A percentile compares a stretch with the other conserved stretches of the same genome.
Conservation (phyloP, 2,888 invertebrate genomes). For the Adelphocoris suturalis region DNA sequence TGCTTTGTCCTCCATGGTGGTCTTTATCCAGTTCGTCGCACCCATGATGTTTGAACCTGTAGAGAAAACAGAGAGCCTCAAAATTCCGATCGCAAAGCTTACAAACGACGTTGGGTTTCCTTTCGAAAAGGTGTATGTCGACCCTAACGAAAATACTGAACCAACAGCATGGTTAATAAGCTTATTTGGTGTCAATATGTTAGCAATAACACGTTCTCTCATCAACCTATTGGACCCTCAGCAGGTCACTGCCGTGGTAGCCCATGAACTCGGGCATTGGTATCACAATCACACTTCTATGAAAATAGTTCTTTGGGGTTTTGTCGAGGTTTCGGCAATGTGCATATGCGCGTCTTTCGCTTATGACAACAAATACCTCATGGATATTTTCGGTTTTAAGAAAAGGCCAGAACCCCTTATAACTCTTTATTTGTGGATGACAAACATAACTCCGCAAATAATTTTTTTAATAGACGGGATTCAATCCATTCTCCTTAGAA, state of each 20-base stretch:
- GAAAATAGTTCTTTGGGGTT: background rate
- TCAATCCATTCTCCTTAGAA: background rate
- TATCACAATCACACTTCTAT: background rate
- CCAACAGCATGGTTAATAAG: background rate
- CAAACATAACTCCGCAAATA: background rate
- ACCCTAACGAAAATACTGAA: background rate
- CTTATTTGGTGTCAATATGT: background rate
- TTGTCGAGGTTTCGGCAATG: background rate
- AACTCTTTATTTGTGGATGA: constrained; percentile 9
- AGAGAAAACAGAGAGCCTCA: background rate
- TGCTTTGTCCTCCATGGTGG: background rate
- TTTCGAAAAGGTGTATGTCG: background rate
- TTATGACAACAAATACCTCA: background rate
- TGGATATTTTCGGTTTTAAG: background rate
- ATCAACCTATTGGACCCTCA: background rate
- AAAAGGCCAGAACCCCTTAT: background rate
- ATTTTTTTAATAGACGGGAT: background rate
- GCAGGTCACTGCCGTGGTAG: constrained; percentile 12
- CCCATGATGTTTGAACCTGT: background rate
- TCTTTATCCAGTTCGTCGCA: background rate
- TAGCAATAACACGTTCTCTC: constrained; percentile 14
- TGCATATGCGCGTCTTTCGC: background rate
- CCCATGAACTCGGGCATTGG: constrained; percentile 48
- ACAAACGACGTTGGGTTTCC: background rate
- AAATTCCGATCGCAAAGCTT: background rate